These are phyloP conservation scores for Momotus momota DNA, from an alignment of 2,797 vertebrate species.

Conservation along the genomic window DNA sequence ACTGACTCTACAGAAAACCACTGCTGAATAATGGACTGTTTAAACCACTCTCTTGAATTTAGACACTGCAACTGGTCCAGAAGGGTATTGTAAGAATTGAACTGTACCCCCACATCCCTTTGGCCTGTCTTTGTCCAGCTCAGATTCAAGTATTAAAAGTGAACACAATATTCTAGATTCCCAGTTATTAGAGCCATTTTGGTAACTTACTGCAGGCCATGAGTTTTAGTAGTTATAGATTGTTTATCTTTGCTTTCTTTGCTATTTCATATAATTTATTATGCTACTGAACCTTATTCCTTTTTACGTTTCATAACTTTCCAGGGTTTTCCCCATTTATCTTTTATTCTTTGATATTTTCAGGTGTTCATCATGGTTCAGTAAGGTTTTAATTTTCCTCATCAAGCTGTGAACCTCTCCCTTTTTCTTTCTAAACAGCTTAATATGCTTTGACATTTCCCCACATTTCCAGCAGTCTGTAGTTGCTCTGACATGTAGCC, in stretches of 20 bases:
- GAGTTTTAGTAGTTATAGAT: neutral
- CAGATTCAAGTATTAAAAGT: neutral
- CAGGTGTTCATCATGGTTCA: conserved; percentile 17
- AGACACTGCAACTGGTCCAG: neutral
- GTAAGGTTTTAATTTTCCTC: conserved; percentile 62
- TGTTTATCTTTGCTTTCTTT: conserved; percentile 23
- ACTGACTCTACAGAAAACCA: neutral
- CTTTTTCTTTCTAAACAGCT: conserved; percentile 31
- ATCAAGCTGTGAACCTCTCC: conserved; percentile 54
- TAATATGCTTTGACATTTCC: conserved; percentile 54
- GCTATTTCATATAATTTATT: neutral
- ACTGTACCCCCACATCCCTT: neutral
- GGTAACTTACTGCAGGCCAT: neutral
- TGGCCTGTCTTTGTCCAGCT: neutral
- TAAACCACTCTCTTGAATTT: neutral
- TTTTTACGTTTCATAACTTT: conserved; percentile 48
- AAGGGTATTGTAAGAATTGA: neutral
- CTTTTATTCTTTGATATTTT: conserved; percentile 59
- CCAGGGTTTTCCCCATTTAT: conserved; percentile 19
- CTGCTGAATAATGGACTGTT: neutral
- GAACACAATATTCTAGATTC: neutral
- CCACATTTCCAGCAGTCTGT: conserved; percentile 29
- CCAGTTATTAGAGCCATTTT: neutral
- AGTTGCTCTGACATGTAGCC: conserved; percentile 18
- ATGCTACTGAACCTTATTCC: neutral